Evolutionary conservation across 2,888 invertebrate genomes (phyloP).

Genomic region (Eudemis profundana): DNA sequence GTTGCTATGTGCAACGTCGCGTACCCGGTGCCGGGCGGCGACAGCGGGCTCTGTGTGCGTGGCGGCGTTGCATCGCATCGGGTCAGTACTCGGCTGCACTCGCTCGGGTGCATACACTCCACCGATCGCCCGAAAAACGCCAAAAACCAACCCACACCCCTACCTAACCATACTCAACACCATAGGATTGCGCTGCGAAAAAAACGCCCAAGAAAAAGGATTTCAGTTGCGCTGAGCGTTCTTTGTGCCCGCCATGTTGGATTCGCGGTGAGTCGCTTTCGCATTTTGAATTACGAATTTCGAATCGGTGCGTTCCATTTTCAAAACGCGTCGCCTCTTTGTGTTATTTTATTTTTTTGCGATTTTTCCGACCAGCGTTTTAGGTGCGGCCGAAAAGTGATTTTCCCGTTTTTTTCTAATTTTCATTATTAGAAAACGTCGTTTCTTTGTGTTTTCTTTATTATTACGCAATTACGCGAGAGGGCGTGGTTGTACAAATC

Average conservation of each 20-base stretch:
- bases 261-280: constrained; percentile 52
- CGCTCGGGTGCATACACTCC: constrained; percentile 50
- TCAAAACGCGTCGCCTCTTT: constrained; percentile 10
- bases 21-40: constrained; percentile 36
- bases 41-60: constrained; percentile 16
- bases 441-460: constrained; percentile 17
- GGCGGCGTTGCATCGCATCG: constrained; percentile 47
- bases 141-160: constrained; percentile 31
- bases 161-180: neutral
- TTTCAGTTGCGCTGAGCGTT: constrained; percentile 49
- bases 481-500: constrained; percentile 29
- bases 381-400: neutral
- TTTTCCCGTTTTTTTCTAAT: constrained; percentile 7
- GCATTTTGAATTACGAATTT: constrained; percentile 64
- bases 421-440: constrained; percentile 10
- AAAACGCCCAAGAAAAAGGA: constrained; percentile 47
- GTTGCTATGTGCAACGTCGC: constrained; percentile 43
- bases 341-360: neutral
- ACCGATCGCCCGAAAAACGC: constrained; percentile 24
- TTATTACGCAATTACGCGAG: constrained; percentile 13
- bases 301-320: constrained; percentile 53
- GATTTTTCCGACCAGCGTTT: neutral
- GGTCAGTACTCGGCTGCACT: constrained; percentile 54
- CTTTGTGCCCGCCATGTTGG: constrained; percentile 69
- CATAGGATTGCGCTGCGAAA: neutral